Conservation (phyloP, 1,140 invertebrate genomes). For the Panonychus citri region DNA sequence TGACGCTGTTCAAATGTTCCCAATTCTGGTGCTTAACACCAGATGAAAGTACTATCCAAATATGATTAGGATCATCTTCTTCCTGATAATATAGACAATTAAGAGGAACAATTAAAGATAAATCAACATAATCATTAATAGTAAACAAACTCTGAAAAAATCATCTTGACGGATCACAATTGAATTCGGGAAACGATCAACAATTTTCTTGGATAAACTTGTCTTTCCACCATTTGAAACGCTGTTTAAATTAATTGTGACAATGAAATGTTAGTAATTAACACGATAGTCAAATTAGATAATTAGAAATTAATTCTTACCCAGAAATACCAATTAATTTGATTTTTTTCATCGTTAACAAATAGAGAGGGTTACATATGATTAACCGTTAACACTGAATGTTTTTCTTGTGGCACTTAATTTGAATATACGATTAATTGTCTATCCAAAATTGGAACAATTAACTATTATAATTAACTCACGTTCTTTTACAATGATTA, state of each 20-base stretch:
- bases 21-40: slow-evolving; percentile 50
- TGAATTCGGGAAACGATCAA: not conserved
- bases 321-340: not conserved
- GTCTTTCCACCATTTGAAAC: not conserved
- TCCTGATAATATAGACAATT: not conserved
- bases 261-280: no score
- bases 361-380: no score
- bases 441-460: no score
- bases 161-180: not conserved
- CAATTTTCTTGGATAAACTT: not conserved
- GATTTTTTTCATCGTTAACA: not conserved
- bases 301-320: no score
- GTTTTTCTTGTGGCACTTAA: no score
- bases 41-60: slow-evolving; percentile 26
- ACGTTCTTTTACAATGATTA: no score
- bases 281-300: slow-evolving; percentile 12
- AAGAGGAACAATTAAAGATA: no score
- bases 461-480: no score
- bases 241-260: not conserved
- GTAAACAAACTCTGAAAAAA: not conserved
- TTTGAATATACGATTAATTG: no score
- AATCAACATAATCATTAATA: no score
- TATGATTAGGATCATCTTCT: slow-evolving; percentile 30
- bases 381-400: no score
- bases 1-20: slow-evolving; percentile 42